Conservation (phyloP, 2,888 invertebrate genomes). For the Meiosimyza platycephala region DNA sequence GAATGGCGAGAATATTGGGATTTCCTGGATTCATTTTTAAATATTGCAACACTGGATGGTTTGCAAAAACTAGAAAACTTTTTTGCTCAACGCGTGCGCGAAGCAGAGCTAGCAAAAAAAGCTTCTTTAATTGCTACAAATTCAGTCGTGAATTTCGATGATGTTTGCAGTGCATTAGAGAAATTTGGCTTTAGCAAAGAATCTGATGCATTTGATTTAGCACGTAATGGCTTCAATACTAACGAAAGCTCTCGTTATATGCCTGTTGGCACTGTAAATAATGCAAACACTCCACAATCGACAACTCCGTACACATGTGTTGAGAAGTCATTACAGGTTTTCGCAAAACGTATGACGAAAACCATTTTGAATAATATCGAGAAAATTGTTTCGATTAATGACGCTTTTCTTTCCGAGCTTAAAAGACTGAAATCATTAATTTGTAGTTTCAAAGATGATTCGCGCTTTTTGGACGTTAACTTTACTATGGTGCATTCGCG, state of each 20-base stretch:
- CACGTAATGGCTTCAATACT: slow-evolving; percentile 35
- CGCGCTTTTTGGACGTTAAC: slow-evolving; percentile 73
- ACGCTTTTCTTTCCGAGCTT: slow-evolving; percentile 74
- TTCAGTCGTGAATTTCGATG: slow-evolving; percentile 46
- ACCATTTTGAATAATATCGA: slow-evolving; percentile 72
- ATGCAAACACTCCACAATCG: slow-evolving; percentile 50
- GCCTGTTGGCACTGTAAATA: slow-evolving; percentile 40
- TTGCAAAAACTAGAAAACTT: slow-evolving; percentile 80
- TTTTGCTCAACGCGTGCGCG: slow-evolving; percentile 64
- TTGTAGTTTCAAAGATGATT: slow-evolving; percentile 76
- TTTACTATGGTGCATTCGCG: slow-evolving; percentile 76
- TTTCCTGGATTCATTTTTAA: slow-evolving; percentile 84
- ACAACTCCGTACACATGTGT: slow-evolving; percentile 69
- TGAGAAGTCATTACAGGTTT: slow-evolving; percentile 75
- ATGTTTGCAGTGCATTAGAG: slow-evolving; percentile 51
- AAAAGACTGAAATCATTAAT: slow-evolving; percentile 78
- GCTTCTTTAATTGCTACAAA: slow-evolving; percentile 37
- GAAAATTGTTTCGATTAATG: slow-evolving; percentile 71
- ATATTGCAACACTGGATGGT: slow-evolving; percentile 81
- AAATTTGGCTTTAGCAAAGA: slow-evolving; percentile 43
- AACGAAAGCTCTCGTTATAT: slow-evolving; percentile 32
- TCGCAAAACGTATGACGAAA: slow-evolving; percentile 77
- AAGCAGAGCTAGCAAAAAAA: slow-evolving; percentile 44
- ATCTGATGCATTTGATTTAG: neutral
- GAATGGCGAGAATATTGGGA: slow-evolving; percentile 95